Base-by-base conservation (phyloP, 2,797 vertebrate species). In the Naso thynnoides region DNA sequence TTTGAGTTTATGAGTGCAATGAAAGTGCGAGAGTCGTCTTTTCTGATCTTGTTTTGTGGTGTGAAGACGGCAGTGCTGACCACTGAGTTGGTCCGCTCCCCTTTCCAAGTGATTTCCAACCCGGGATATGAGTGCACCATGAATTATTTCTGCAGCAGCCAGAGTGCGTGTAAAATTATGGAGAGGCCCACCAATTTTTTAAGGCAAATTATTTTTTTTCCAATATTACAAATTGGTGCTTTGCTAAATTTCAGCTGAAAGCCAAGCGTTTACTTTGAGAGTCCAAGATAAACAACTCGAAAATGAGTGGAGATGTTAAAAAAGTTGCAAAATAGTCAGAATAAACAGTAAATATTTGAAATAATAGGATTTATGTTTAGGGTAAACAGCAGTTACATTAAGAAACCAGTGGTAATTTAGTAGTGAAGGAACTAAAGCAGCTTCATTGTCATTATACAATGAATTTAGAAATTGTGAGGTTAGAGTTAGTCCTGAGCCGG, bases 1-100 rank as follows among this genome's bases (percentile, higher is more conserved):
- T 72, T 59, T 16, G 26, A 41, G 39, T 81, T 86, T 77, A 85
- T 27, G 44, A 81, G 73, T 73, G 79, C 74, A 73, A 54, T 74
- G 23, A 73, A 76, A 36, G 29, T 62, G 15, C 1, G 15, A 64
- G 10, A 18, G 15, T 4, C 8, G 5, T 76, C 70, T 78, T 83
- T 38, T 6, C 36, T 70, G 23, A 70, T 79, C 48, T 68, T 62
- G 11, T 36, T 57, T 64, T 31, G 53, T 62, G 50, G 47, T 36
- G 45, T 10, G 31, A 42, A 69, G 61, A 29, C 50, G 44, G 48
- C 33, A 24, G 16, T 11, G 23, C 41, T 29, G 41, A n/a, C 0
- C 18, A 47, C 5, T 31, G 55, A 62, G 26, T 57, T 26, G 33
- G 54, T 57, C 23, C 29, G 24, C 31, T 1, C 5, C 50, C 1